phyloP scores from a whole-genome alignment of 2,888 invertebrate genomes.

The Shargacucullia verbasci region DNA sequence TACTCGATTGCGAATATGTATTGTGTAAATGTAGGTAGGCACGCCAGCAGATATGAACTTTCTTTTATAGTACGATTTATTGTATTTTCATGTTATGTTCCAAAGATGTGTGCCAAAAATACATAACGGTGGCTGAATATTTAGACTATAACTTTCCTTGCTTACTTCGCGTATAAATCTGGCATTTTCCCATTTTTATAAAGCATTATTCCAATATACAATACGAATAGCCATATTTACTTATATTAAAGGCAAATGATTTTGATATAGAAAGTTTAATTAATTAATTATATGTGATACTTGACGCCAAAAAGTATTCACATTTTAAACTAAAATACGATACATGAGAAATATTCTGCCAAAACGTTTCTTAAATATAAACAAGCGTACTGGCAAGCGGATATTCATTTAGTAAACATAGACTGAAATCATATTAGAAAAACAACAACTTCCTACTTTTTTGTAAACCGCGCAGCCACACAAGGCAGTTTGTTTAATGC shows the following conservation, averaged over 20 bases:
- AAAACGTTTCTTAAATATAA: background rate
- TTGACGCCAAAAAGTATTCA: no score
- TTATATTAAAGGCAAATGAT: no score
- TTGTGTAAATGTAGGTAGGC: background rate
- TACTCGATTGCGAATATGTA: no score
- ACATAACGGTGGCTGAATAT: conserved; percentile 16
- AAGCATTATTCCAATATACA: no score
- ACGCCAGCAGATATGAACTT: background rate
- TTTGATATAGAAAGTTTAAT: no score
- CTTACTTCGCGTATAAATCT: background rate
- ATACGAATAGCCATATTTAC: no score
- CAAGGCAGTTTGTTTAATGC: conserved; percentile 60
- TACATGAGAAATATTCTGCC: no score
- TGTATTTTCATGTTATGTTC: conserved; percentile 8
- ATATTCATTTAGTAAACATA: conserved; percentile 27
- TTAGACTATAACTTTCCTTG: conserved; percentile 13
- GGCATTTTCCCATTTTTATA: no score
- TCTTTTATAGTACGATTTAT: conserved; percentile 7
- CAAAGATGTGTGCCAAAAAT: conserved; percentile 6
- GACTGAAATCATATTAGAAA: conserved; percentile 24
- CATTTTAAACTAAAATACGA: no score
- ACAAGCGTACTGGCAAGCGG: background rate
- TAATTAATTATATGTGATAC: no score
- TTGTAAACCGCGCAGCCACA: conserved; percentile 30
- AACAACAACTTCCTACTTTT: conserved; percentile 29